These are phyloP conservation scores for Anthonomus grandis DNA, from an alignment of 1,140 invertebrate genomes.

Conservation along the genomic window DNA sequence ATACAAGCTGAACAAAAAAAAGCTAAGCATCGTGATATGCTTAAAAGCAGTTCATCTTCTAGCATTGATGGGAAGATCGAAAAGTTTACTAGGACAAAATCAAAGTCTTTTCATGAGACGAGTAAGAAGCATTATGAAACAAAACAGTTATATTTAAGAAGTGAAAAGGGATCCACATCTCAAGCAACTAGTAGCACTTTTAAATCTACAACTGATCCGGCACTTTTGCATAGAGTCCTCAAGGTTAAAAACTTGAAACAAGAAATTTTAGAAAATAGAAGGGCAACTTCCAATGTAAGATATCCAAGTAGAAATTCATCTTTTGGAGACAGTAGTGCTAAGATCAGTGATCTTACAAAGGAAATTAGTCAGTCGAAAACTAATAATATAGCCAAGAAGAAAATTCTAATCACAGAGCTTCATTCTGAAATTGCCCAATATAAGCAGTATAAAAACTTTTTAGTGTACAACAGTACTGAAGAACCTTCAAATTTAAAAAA, in stretches of 20 bases:
- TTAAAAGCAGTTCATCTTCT: neutral
- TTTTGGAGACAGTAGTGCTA: neutral
- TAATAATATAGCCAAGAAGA: neutral
- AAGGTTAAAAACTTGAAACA: neutral
- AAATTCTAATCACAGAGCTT: slow-evolving; percentile 1
- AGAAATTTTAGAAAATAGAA: slow-evolving; percentile 2
- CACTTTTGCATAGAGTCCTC: neutral
- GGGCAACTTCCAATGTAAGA: neutral
- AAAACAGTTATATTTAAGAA: neutral
- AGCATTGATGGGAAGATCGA: neutral
- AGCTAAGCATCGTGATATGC: neutral
- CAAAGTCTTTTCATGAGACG: neutral
- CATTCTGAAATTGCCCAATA: slow-evolving; percentile 1
- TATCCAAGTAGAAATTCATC: too few species aligned
- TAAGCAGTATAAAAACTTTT: neutral
- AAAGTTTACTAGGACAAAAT: slow-evolving; percentile 1
- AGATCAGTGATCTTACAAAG: neutral
- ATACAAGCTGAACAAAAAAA: neutral
- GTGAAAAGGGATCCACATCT: neutral
- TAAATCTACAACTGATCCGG: slow-evolving; percentile 4
- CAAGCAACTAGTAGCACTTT: neutral
- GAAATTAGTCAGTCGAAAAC: neutral
- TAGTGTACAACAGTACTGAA: neutral
- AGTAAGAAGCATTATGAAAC: neutral
- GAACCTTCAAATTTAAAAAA: neutral